These are phyloP conservation scores for Callyntrura guangdongensis DNA, from an alignment of 2,888 invertebrate species.

Conservation along the genomic window DNA sequence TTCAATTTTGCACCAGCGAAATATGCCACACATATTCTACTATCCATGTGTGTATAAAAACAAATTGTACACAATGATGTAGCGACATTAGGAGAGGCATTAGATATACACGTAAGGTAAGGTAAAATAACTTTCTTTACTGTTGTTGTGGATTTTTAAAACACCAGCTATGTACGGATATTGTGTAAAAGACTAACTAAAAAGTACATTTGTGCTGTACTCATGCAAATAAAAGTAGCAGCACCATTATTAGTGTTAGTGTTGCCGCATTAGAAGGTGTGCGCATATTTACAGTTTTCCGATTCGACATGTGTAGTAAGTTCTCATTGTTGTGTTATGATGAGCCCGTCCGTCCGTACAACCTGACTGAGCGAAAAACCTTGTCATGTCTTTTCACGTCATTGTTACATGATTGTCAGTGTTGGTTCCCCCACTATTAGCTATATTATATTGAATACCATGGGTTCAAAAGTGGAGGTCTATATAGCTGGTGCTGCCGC, in stretches of 20 bases:
- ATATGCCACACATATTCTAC: conserved; percentile 16
- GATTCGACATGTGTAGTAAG: conserved; percentile 62
- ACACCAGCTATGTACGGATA: not conserved
- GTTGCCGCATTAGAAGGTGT: not conserved
- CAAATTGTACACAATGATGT: not conserved
- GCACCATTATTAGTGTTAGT: not conserved
- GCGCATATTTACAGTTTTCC: conserved; percentile 57
- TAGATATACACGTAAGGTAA: not conserved
- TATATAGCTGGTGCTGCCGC: conserved; percentile 1
- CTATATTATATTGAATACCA: not conserved
- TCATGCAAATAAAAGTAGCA: conserved; percentile 49
- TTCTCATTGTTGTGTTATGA: conserved; percentile 50
- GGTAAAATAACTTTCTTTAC: conserved; percentile 14
- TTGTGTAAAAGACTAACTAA: not conserved
- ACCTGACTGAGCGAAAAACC: conserved; percentile 71
- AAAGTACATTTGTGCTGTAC: not conserved
- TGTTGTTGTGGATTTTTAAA: conserved; percentile 41
- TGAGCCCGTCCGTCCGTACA: conserved; percentile 35
- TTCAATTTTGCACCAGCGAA: conserved; percentile 37
- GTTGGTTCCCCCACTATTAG: conserved; percentile 22
- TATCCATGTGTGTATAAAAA: conserved; percentile 21
- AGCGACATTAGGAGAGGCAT: not conserved
- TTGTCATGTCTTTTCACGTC: conserved; percentile 66
- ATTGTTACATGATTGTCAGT: conserved; percentile 56
- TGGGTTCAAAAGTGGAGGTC: not conserved